These are phyloP conservation scores for Sycobia sp. DNA, from an alignment of 1,140 invertebrate genomes.

Conservation along the genomic window DNA sequence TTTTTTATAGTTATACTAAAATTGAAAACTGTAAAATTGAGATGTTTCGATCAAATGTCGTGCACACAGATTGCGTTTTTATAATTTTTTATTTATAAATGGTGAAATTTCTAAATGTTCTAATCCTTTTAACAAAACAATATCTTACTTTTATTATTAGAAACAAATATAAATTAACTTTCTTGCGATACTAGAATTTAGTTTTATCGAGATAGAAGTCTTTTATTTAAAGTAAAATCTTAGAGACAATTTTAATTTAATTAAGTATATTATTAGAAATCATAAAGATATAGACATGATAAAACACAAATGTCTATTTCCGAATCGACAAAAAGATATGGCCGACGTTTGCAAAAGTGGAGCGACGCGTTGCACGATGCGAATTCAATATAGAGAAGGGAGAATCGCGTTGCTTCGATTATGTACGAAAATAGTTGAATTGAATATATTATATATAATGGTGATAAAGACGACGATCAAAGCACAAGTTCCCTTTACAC, in stretches of 20 bases:
- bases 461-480: conserved; percentile 35
- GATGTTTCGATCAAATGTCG: too few species aligned
- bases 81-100: too few species aligned
- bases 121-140: background rate
- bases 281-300: conserved; percentile 17
- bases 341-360: conserved; percentile 6
- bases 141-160: background rate
- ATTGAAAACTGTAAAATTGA: background rate
- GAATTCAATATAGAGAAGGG: conserved; percentile 17
- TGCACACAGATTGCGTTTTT: too few species aligned
- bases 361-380: conserved; percentile 2
- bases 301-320: conserved; percentile 26
- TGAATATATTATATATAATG: conserved; percentile 21
- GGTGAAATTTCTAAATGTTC: too few species aligned
- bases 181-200: background rate
- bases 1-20: background rate
- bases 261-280: background rate
- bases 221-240: conserved; percentile 1
- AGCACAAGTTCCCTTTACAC: conserved; percentile 49
- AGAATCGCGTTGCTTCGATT: conserved; percentile 22
- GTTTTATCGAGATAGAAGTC: conserved; percentile 1
- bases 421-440: conserved; percentile 28
- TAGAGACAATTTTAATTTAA: background rate
- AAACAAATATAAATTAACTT: conserved; percentile 2
- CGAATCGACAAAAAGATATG: conserved; percentile 1